phyloP scores from a whole-genome alignment of 2,888 invertebrate genomes.

The Brachyptera risi region DNA sequence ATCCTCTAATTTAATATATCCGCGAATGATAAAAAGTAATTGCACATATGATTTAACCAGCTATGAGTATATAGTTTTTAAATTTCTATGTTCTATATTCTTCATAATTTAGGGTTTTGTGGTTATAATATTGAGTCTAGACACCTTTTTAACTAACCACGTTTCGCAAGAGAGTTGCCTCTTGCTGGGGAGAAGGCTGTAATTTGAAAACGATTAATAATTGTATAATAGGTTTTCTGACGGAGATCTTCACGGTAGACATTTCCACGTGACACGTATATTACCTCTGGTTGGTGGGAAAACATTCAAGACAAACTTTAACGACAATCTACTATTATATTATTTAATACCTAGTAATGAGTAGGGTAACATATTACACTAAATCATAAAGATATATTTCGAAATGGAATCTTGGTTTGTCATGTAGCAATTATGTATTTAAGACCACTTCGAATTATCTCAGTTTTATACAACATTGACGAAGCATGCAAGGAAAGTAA shows the following conservation, averaged over 20 bases:
- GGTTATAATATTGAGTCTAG: slow-evolving; percentile 5
- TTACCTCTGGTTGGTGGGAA: slow-evolving; percentile 3
- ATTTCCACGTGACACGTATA: background rate
- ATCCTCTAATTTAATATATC: too few relatives aligned
- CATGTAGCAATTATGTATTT: slow-evolving; percentile 25
- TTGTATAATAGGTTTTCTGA: background rate
- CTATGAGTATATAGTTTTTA: too few relatives aligned
- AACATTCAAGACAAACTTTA: slow-evolving; percentile 12
- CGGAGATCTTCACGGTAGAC: too few relatives aligned
- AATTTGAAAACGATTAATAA: slow-evolving; percentile 28
- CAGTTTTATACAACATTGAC: background rate
- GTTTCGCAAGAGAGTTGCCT: slow-evolving; percentile 12
- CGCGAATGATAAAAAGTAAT: too few relatives aligned
- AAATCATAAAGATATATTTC: slow-evolving; percentile 25
- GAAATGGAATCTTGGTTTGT: slow-evolving; percentile 19
- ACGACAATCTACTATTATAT: slow-evolving; percentile 25
- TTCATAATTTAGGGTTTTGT: slow-evolving; percentile 17
- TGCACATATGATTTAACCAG: too few relatives aligned
- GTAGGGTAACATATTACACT: slow-evolving; percentile 23
- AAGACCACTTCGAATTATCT: background rate
- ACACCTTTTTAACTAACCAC: background rate
- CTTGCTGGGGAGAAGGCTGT: background rate
- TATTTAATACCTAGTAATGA: slow-evolving; percentile 28
- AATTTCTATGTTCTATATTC: too few relatives aligned
- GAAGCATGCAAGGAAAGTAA: background rate